Base-by-base conservation (phyloP, 2,797 vertebrate genomes). In the Phyllotis vaccarum region DNA sequence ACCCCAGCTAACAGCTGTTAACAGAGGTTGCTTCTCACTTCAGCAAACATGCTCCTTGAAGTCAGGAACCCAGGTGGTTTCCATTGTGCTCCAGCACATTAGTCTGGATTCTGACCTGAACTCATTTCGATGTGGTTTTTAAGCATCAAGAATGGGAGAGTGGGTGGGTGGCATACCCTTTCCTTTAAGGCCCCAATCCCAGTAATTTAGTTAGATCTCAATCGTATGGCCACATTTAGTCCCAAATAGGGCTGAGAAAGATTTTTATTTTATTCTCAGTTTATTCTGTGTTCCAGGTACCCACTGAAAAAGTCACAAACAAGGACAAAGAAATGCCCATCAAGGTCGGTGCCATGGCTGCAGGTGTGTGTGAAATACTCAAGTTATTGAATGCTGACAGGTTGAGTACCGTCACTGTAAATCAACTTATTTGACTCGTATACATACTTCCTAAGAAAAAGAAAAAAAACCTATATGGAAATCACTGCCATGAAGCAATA, bases 241-340 rank as follows among this genome's bases (percentile, higher is more conserved):
- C 9, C 37, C 21, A n/a, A 16, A 40, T 14, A 91, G 90, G 27
- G 3, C 31, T 74, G 40, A 49, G 17, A 81, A 49, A 43, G 70
- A 11, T 79, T 78, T 86, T 54, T 13, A 78, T 74, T 85, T 96
- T 64, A 82, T 27, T 43, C 43, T 60, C 0, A 64, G 62, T 92
- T 95, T 95, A 91, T 78, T 94, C 66, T 64, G 74, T 72, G 66
- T 86, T 92, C 19, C 37, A 78, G 43, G 58, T 86, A 34, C 58
- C 34, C 64, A 68, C 27, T 62, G 81, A 93, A 90, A 79, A 95
- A 49, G 60, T 40, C 29, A 75, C 79, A 78, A 40, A 58, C 31
- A 34, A 93, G 31, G 60, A 91, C 54, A 79, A 24, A 93, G 74
- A 80, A 80, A 86, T 24, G 16, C 5, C 5, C 22, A 58, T 31